Base-by-base conservation (phyloP, 1,140 invertebrate genomes). In the Cydia amplana region DNA sequence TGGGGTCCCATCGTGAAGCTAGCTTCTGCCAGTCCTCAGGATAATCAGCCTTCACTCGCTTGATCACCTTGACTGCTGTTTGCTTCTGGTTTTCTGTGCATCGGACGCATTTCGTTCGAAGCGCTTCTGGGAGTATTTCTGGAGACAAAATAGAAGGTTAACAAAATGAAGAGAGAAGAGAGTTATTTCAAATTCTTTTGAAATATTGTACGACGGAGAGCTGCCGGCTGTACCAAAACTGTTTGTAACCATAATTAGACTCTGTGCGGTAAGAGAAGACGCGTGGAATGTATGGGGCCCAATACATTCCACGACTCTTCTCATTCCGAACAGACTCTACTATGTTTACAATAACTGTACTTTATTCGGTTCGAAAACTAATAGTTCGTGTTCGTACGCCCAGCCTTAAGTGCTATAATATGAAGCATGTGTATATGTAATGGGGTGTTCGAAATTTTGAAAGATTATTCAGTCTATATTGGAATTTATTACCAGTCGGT, bases 61-160 rank as follows among this genome's bases (percentile, higher is more conserved):
- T 93, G 18, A 95, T 93, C 9, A 94, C 90, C 77, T 93, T 91
- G 10, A 94, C 87, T 0, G 94, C 93, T 6, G 90, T 93, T 49
- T 87, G 90, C 83, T 94, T 94, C 82, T 95, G 95, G 64, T 94
- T 92, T 70, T 95, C 94, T 0, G 94, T 94, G 82, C 95, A 95
- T 20, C 94, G 84, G 7, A 91, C 80, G 81, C 95, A 95, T 76
- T 95, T 95, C 70, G 94, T 95, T 79, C 93, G 86, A 46, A 95
- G 79, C 4, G 95, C 95, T 88, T 95, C 95, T 32, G 95, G 95
- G 28, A 95, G 85, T 78, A 95, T 89, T 75, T 91, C 95, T 96
- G 91, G 16, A 93, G 79, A 80, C 28, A 73, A 80, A 20, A 18
- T n/a, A 4, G 18, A 60, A 60, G n/a, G 18, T 60, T 60, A 23